These are phyloP conservation scores for Sitophilus oryzae DNA, from an alignment of 1,140 invertebrate genomes.

Conservation along the genomic window DNA sequence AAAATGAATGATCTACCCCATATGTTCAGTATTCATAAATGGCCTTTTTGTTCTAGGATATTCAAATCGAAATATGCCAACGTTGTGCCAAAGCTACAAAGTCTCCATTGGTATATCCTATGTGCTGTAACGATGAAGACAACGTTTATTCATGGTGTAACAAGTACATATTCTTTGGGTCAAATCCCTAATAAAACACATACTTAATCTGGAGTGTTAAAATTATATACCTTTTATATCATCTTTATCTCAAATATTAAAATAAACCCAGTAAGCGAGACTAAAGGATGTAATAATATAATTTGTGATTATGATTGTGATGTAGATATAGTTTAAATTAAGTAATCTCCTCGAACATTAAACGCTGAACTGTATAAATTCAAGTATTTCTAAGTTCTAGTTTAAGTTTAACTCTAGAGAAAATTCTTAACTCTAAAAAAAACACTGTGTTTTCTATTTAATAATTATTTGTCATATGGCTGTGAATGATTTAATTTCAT, in stretches of 20 bases:
- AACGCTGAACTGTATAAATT: neutral
- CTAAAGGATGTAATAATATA: neutral
- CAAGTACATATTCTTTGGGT: slow-evolving; percentile 32
- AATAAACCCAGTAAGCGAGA: no score
- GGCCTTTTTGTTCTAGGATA: slow-evolving; percentile 22
- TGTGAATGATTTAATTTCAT: neutral
- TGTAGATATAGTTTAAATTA: neutral
- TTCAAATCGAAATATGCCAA: slow-evolving; percentile 44
- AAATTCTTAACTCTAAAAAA: neutral
- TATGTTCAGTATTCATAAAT: no score
- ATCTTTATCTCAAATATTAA: no score
- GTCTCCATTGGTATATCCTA: slow-evolving; percentile 46
- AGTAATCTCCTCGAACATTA: neutral
- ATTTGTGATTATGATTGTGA: neutral
- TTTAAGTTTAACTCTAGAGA: neutral
- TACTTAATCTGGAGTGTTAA: no score
- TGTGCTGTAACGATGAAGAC: slow-evolving; percentile 47
- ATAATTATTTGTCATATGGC: neutral
- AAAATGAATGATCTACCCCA: no score
- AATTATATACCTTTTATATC: no score
- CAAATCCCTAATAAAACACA: neutral
- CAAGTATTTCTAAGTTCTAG: neutral
- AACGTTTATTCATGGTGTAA: slow-evolving; percentile 44
- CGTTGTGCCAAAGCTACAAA: slow-evolving; percentile 49
- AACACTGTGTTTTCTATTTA: neutral